Evolutionary conservation across 2,113 vertebrate species (phyloP).

Genomic region (Oncorhynchus kisutch): DNA sequence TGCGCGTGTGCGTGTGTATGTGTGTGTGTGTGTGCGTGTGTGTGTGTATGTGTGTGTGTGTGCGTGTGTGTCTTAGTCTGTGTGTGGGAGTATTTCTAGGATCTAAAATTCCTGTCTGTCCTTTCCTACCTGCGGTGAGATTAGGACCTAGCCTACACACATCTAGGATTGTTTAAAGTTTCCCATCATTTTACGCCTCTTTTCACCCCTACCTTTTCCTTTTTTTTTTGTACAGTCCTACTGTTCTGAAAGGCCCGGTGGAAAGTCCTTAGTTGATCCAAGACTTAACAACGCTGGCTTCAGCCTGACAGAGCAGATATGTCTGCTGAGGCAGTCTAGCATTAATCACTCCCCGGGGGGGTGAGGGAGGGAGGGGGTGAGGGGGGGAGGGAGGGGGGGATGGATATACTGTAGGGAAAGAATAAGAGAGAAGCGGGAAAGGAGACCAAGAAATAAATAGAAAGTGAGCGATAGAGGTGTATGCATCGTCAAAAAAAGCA

Average conservation of each 20-base stretch:
- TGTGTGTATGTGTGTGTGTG: not conserved
- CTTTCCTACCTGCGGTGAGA: not conserved
- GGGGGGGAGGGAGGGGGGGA: not conserved
- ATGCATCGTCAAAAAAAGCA: not conserved
- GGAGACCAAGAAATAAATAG: not conserved
- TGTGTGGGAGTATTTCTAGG: constrained; percentile 21
- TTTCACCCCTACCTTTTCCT: not conserved
- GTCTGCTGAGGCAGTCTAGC: too few relatives aligned
- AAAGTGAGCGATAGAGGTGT: not conserved
- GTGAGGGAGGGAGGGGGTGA: too few relatives aligned
- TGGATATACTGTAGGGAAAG: not conserved
- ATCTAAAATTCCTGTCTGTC: constrained; percentile 19
- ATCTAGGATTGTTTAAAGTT: not conserved
- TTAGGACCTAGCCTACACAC: constrained; percentile 1
- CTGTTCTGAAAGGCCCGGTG: too few relatives aligned
- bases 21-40: too few relatives aligned
- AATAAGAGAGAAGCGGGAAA: not conserved
- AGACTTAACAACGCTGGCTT: too few relatives aligned
- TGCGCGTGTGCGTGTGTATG: too few relatives aligned
- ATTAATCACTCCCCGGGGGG: too few relatives aligned
- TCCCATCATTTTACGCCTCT: not conserved
- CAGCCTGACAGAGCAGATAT: too few relatives aligned
- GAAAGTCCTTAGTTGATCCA: too few relatives aligned
- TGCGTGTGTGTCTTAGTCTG: too few relatives aligned
- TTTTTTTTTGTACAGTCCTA: too few relatives aligned